These are phyloP conservation scores for Poeciliopsis prolifica DNA, from an alignment of 2,113 vertebrate species.

Conservation along the genomic window DNA sequence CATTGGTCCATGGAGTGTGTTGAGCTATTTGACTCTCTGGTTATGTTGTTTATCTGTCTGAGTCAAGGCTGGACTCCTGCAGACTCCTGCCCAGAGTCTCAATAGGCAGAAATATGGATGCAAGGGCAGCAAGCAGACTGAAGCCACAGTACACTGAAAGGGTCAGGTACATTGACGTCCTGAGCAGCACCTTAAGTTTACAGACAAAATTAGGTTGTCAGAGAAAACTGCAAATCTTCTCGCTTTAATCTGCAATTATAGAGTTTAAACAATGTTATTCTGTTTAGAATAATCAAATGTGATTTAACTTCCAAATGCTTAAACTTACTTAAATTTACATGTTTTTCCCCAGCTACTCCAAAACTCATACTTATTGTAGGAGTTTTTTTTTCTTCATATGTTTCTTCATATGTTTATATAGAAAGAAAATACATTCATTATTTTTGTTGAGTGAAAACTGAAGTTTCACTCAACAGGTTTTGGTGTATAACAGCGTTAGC, in stretches of 20 bases:
- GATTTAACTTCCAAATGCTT: not conserved
- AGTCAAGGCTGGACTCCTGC: slow-evolving; percentile 34
- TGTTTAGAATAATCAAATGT: not conserved
- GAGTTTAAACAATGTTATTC: not conserved
- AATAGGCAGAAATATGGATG: slow-evolving; percentile 56
- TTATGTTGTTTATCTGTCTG: not conserved
- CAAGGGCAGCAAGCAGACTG: slow-evolving; percentile 51
- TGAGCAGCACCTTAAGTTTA: slow-evolving; percentile 62
- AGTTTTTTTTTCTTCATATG: too few relatives aligned
- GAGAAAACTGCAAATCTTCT: not conserved
- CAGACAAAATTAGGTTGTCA: slow-evolving; percentile 8
- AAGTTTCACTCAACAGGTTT: not conserved
- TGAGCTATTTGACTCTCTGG: slow-evolving; percentile 5
- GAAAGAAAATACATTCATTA: too few relatives aligned
- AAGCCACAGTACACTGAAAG: slow-evolving; percentile 63
- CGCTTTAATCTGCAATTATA: not conserved
- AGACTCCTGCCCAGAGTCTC: slow-evolving; percentile 57
- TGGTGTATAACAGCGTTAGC: not conserved
- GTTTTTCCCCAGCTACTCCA: too few relatives aligned
- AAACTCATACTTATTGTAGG: too few relatives aligned
- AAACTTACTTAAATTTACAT: too few relatives aligned
- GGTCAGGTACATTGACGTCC: slow-evolving; percentile 41
- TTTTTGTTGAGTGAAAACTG: too few relatives aligned
- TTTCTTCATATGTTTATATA: too few relatives aligned
- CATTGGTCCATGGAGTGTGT: too few relatives aligned